These are phyloP conservation scores for Masticophis lateralis DNA, from an alignment of 2,797 vertebrate species.

Conservation along the genomic window DNA sequence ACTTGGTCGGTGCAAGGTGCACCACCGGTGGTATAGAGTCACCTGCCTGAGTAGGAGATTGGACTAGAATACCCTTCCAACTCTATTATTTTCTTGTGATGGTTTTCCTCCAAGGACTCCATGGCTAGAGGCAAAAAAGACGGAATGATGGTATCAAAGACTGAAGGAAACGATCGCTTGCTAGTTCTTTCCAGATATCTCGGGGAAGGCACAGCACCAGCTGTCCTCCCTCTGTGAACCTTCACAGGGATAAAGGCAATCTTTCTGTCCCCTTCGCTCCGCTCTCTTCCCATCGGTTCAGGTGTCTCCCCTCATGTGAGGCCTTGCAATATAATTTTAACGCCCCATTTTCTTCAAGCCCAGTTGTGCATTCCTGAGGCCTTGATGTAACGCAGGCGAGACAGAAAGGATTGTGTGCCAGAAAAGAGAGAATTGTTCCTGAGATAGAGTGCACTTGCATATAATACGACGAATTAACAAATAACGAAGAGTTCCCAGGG, in stretches of 20 bases:
- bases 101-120: slow-evolving; percentile 41
- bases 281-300: slow-evolving; percentile 48
- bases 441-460: slow-evolving; percentile 46
- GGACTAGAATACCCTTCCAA: background rate
- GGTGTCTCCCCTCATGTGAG: slow-evolving; percentile 54
- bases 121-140: slow-evolving; percentile 42
- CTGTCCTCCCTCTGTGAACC: slow-evolving; percentile 57
- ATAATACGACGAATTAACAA: slow-evolving; percentile 53
- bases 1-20: no score
- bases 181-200: slow-evolving; percentile 52
- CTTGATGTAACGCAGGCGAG: slow-evolving; percentile 63
- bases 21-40: rapidly evolving
- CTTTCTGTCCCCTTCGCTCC: background rate
- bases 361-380: slow-evolving; percentile 59
- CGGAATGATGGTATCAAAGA: background rate
- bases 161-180: slow-evolving; percentile 46
- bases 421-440: slow-evolving; percentile 54
- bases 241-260: slow-evolving; percentile 57
- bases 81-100: background rate
- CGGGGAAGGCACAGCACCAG: slow-evolving; percentile 59
- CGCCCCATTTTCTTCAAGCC: slow-evolving; percentile 65
- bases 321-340: slow-evolving; percentile 58
- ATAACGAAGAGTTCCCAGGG: slow-evolving; percentile 58
- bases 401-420: slow-evolving; percentile 61
- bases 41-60: background rate